Evolutionary conservation across 2,113 vertebrate species (phyloP).

Genomic region (Ictidomys tridecemlineatus): DNA sequence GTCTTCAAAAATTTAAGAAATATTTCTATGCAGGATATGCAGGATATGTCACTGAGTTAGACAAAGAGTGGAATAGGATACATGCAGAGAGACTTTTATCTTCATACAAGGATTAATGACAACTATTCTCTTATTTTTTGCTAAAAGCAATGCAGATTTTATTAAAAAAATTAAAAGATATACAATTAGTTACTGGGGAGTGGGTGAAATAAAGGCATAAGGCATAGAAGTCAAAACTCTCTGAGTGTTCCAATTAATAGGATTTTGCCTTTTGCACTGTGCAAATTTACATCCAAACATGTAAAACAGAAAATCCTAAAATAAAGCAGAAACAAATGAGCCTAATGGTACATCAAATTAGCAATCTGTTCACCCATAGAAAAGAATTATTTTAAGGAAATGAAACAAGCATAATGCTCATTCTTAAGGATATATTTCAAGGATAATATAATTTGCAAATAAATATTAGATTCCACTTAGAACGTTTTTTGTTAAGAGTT

Average conservation of each 20-base stretch:
- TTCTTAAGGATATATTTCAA: background rate
- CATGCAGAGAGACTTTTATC: background rate
- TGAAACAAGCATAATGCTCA: background rate
- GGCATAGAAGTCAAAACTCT: background rate
- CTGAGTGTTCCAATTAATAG: accelerated
- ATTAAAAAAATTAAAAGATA: background rate
- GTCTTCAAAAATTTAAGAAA: background rate
- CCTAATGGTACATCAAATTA: background rate
- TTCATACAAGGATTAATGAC: background rate
- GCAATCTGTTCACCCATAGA: background rate
- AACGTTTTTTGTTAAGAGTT: background rate
- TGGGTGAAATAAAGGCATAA: background rate
- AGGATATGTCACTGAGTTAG: too few species aligned
- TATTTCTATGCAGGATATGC: background rate
- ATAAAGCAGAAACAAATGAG: background rate
- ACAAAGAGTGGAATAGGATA: accelerated
- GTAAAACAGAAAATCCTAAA: background rate
- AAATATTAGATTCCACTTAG: background rate
- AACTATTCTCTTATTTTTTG: background rate
- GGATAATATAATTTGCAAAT: background rate
- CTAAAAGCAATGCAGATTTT: background rate
- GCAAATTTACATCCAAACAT: background rate
- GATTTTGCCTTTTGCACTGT: background rate
- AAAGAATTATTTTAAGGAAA: background rate
- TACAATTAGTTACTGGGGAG: background rate